phyloP scores from a whole-genome alignment of 1,140 invertebrate genomes.

The Lasioglossum baleicum region DNA sequence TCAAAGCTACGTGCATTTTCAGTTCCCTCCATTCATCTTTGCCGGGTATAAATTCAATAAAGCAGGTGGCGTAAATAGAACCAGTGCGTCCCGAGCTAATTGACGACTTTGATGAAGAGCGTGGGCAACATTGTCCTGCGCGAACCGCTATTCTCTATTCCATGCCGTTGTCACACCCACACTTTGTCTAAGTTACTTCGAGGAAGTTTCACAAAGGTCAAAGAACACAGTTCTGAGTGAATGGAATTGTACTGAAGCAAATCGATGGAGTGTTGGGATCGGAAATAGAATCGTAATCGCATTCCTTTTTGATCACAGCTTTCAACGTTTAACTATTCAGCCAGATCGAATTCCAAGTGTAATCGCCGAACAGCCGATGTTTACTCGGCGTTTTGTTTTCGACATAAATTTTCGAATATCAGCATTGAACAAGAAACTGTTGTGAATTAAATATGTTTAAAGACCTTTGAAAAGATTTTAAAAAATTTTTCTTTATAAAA shows the following conservation, averaged over 20 bases:
- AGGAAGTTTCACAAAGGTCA: not conserved
- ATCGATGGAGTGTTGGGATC: not conserved
- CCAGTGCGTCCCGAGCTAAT: conserved; percentile 48
- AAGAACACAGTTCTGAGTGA: not conserved
- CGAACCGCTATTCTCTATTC: conserved; percentile 8
- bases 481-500: no score
- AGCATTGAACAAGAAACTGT: no score
- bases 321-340: not conserved
- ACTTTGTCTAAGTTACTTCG: not conserved
- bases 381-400: no score
- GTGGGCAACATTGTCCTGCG: conserved; percentile 5
- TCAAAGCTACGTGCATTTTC: conserved; percentile 25
- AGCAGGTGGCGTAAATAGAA: conserved; percentile 50
- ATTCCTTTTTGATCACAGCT: not conserved
- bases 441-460: no score
- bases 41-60: conserved; percentile 43
- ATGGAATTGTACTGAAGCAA: not conserved
- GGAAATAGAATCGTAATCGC: not conserved
- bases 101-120: conserved; percentile 47
- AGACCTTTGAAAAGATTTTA: no score
- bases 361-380: no score
- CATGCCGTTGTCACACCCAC: no score
- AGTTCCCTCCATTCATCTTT: conserved; percentile 42
- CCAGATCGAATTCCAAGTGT: not conserved
- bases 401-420: no score